These are phyloP conservation scores for Hephaestus fuliginosus DNA, from an alignment of 2,797 vertebrate genomes.

Conservation along the genomic window DNA sequence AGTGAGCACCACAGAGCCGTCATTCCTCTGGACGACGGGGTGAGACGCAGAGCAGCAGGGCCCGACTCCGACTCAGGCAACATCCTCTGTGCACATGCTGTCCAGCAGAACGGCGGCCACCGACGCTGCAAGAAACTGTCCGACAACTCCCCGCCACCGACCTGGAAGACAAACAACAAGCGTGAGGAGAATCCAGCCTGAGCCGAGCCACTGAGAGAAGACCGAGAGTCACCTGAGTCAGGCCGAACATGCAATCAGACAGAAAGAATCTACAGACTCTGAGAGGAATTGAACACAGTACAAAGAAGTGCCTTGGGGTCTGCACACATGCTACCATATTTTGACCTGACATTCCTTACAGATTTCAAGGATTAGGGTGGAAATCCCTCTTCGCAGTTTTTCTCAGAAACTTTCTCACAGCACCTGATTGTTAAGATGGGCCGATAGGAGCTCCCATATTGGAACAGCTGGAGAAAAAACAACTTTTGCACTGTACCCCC, in stretches of 20 bases:
- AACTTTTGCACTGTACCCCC: not conserved
- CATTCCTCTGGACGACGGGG: constrained; percentile 84
- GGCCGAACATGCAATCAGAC: not conserved
- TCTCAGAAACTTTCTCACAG: constrained; percentile 48
- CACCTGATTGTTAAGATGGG: constrained; percentile 39
- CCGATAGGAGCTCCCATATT: not conserved
- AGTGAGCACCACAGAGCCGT: constrained; percentile 82
- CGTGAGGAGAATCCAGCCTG: not conserved
- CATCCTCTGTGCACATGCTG: constrained; percentile 85
- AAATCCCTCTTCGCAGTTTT: constrained; percentile 62
- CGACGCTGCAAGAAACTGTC: constrained; percentile 41
- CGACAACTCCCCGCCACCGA: not conserved
- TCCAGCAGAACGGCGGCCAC: constrained; percentile 58
- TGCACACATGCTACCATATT: constrained; percentile 28
- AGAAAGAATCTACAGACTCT: not conserved
- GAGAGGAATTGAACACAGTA: constrained; percentile 10
- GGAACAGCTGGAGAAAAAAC: not conserved
- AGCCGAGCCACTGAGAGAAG: not conserved
- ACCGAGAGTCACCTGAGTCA: not conserved
- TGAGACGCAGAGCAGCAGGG: constrained; percentile 74
- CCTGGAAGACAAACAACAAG: constrained; percentile 36
- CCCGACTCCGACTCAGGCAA: constrained; percentile 77
- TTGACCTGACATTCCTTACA: constrained; percentile 63
- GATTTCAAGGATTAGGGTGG: constrained; percentile 60
- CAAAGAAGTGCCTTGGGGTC: constrained; percentile 6